Evolutionary conservation across 1,140 invertebrate genomes (phyloP).

Genomic region (Meloidogyne floridensis): DNA sequence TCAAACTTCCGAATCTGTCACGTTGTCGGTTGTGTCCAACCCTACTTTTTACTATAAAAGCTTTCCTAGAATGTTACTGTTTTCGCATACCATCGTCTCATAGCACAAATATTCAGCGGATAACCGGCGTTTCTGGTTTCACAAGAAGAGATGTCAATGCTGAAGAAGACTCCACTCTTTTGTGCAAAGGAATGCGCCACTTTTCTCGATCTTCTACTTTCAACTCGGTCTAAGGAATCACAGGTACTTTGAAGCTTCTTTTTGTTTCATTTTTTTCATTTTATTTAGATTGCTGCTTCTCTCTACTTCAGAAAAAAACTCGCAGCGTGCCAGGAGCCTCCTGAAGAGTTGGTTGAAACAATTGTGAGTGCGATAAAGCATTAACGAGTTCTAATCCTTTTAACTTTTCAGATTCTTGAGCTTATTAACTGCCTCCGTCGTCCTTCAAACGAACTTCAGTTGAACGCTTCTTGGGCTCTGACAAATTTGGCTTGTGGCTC

Average conservation of each 20-base stretch:
- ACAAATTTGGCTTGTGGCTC: constrained; percentile 41
- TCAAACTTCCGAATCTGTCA: background rate
- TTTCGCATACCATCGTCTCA: background rate
- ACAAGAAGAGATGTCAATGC: background rate
- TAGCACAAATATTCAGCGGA: background rate
- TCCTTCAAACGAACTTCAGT: constrained; percentile 26
- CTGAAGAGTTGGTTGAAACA: constrained; percentile 27
- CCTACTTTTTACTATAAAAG: background rate
- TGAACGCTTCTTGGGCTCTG: constrained; percentile 39
- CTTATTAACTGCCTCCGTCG: constrained; percentile 37
- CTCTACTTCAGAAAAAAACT: constrained; percentile 41
- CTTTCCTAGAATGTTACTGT: background rate
- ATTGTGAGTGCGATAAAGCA: constrained; percentile 21
- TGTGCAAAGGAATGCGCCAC: constrained; percentile 15
- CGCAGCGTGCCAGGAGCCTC: constrained; percentile 39
- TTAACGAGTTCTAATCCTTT: background rate
- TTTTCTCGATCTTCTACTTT: constrained; percentile 13
- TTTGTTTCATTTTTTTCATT: background rate
- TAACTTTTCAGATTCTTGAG: constrained; percentile 27
- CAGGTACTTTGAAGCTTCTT: background rate
- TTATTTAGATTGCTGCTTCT: constrained; percentile 28
- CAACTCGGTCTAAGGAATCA: constrained; percentile 13
- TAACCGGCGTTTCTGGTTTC: background rate
- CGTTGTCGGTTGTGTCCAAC: background rate
- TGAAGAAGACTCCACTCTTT: constrained; percentile 6